A percentile compares a stretch with the other conserved stretches of the same genome.
Evolutionary conservation across 2,888 invertebrate species (phyloP).

Genomic region (Deladenus siricidicola): DNA sequence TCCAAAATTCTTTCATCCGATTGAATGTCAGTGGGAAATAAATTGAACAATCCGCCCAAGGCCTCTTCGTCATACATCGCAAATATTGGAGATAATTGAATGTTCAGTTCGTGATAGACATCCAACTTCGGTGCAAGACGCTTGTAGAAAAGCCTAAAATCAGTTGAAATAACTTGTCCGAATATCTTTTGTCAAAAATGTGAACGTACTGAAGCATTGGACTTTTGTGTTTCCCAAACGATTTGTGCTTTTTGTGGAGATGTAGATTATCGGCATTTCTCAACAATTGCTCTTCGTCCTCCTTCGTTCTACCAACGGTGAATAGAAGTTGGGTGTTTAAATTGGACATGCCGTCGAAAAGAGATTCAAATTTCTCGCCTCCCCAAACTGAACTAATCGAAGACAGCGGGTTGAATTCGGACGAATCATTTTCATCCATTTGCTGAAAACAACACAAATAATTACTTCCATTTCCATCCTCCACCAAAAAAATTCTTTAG

Average conservation of each 20-base stretch:
- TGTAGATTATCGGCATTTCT: not conserved
- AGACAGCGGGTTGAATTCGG: no score
- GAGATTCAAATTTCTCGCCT: no score
- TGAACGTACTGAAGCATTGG: not conserved
- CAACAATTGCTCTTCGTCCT: not conserved
- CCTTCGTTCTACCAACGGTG: constrained; percentile 26
- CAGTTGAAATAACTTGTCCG: not conserved
- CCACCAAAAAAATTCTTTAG: no score
- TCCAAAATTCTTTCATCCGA: no score
- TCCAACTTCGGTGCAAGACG: constrained; percentile 41
- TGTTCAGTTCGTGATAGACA: constrained; percentile 42
- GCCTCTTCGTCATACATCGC: constrained; percentile 49
- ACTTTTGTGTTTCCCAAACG: not conserved
- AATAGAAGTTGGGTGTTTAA: constrained; percentile 21
- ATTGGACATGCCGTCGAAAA: not conserved
- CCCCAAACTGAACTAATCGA: no score
- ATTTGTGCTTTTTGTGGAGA: not conserved
- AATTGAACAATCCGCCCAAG: constrained; percentile 22
- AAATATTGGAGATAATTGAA: constrained; percentile 41
- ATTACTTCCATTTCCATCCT: no score
- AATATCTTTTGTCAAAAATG: no score
- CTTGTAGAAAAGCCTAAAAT: constrained; percentile 33
- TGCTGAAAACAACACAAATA: no score
- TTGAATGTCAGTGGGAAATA: not conserved
- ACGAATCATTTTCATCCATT: no score